A percentile compares a stretch with the other conserved stretches of the same genome.
These are phyloP conservation scores for Cacoxenus indagator DNA, from an alignment of 2,888 invertebrate species.

Conservation along the genomic window DNA sequence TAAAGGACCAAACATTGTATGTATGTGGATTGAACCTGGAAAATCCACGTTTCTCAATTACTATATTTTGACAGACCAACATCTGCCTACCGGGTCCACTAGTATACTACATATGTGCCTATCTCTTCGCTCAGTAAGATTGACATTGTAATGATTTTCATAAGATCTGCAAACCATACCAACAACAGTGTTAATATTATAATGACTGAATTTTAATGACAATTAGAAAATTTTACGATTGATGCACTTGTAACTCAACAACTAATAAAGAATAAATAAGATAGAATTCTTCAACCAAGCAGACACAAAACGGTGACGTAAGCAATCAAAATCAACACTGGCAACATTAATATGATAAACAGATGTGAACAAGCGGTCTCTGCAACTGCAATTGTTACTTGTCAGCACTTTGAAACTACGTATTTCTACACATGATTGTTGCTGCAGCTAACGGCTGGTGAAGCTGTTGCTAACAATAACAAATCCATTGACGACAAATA, in stretches of 20 bases:
- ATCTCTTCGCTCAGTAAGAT: too few relatives aligned
- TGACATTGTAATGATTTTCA: too few relatives aligned
- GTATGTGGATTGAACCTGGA: too few relatives aligned
- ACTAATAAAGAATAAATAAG: neutral
- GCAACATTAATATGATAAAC: conserved; percentile 11
- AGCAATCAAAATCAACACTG: neutral
- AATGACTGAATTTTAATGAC: neutral
- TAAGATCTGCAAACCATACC: too few relatives aligned
- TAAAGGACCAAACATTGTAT: too few relatives aligned
- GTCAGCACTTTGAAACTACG: conserved; percentile 17
- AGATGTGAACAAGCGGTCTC: neutral
- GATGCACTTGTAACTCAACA: neutral
- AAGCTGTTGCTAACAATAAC: conserved; percentile 51
- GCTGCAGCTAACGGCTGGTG: neutral
- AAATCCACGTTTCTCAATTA: too few relatives aligned
- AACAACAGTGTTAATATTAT: neutral
- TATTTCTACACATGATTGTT: conserved; percentile 6
- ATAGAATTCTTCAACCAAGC: neutral
- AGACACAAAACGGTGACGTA: neutral
- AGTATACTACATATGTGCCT: too few relatives aligned
- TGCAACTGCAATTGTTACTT: conserved; percentile 4
- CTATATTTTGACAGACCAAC: too few relatives aligned
- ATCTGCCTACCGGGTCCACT: too few relatives aligned
- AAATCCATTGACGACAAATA: conserved; percentile 59
- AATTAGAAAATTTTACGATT: neutral